Evolutionary conservation across 1,140 invertebrate species (phyloP).

Genomic region (Ooceraea biroi): DNA sequence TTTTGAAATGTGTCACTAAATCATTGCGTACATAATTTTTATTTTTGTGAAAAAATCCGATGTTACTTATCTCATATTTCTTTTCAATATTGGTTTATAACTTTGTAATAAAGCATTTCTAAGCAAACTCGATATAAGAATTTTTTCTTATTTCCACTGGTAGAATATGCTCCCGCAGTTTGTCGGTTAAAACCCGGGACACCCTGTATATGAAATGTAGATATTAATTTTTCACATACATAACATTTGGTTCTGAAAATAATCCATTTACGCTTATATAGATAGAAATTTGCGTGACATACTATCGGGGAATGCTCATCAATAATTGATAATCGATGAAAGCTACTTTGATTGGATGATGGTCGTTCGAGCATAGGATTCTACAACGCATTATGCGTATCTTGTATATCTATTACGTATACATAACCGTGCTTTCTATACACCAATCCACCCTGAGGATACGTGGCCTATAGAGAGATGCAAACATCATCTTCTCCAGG

Average conservation of each 20-base stretch:
- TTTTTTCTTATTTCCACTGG: no score
- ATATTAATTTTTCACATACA: neutral
- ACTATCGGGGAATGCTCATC: neutral
- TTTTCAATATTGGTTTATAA: no score
- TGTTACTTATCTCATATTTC: no score
- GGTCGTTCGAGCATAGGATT: neutral
- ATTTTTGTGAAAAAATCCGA: no score
- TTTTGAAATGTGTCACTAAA: no score
- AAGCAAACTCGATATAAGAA: no score
- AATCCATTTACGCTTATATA: neutral
- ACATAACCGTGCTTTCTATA: neutral
- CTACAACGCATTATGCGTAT: neutral
- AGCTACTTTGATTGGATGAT: conserved; percentile 1
- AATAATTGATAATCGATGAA: conserved; percentile 8
- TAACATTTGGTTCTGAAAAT: neutral
- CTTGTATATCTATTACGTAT: conserved; percentile 43
- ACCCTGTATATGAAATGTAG: no score
- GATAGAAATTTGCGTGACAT: neutral
- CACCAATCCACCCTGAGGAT: conserved; percentile 29
- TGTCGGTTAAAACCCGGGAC: no score
- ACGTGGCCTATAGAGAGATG: conserved; percentile 52
- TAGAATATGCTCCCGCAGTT: no score
- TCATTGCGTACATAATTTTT: no score
- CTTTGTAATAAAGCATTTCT: no score
- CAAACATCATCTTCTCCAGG: conserved; percentile 56